Evolutionary conservation across 2,113 vertebrate species (phyloP), one percentile per base, ranked within the genome.

Genomic region (Microtus richardsoni): DNA sequence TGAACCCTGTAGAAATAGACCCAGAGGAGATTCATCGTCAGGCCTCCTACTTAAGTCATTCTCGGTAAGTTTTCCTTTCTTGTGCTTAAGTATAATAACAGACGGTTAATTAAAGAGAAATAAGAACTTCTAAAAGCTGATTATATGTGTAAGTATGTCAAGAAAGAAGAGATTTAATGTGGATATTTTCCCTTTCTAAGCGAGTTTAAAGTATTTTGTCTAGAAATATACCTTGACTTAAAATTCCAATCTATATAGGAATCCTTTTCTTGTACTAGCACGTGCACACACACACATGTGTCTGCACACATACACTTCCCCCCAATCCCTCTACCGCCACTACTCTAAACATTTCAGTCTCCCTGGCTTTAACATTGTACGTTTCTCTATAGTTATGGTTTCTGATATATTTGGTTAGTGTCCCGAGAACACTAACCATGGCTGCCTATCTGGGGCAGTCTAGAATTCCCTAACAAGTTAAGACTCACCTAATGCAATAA

Each of bases 1-100:
- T 99, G 95, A 99, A 99, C 96, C 99, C 99, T 88, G 99, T 99
- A 93, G 99, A 99, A 98, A 99, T 99, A 98, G 99, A 99, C 96
- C 99, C 98, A 0, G 99, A 99, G 97, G 99, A 99, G 97, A 99
- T 99, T 98, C 99, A 98, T 93, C 99, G 99, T 41, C 99, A 99
- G 93, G 99, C 99, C 78, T 98, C 99, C 96, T 99, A 98, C 96
- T 98, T 99, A 97, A 99, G 99, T 98, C 99, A 98, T 95, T 98
- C 99, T 96, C 99, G 99, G 99, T 99, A 98, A 98, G 97, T 95
- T 89, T 91, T 95, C 78, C 82, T 73, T 97, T 91, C 84, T 88
- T 88, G 10, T 26, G 70, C 64, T 64, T 78, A 92, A 95, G 5
- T 91, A n/a, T 89, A 66, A 77, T 83, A 83, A 88, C 30, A 36